These are phyloP conservation scores for Gonioctena quinquepunctata DNA, from an alignment of 1,140 invertebrate genomes.

Conservation along the genomic window DNA sequence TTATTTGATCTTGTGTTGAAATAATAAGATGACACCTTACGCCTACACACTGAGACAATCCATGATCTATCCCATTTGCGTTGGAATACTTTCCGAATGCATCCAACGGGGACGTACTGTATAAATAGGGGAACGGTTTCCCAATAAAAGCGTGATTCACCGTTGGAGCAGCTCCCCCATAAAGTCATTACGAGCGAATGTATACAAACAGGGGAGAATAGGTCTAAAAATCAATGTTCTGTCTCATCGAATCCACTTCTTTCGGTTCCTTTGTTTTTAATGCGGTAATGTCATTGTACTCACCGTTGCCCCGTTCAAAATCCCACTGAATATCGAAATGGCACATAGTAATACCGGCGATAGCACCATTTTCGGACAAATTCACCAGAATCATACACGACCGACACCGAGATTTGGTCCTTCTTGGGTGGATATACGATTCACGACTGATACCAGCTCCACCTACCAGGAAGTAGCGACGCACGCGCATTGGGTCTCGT, in stretches of 20 bases:
- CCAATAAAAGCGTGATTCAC: not conserved
- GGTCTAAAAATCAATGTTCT: conserved; percentile 40
- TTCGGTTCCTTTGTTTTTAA: conserved; percentile 21
- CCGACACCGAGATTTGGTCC: conserved; percentile 41
- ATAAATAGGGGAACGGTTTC: not conserved
- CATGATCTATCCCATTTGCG: too few relatives aligned
- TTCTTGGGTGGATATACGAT: conserved; percentile 45
- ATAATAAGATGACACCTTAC: too few relatives aligned
- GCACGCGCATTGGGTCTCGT: conserved; percentile 44
- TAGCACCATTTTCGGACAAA: conserved; percentile 46
- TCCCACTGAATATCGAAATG: conserved; percentile 35
- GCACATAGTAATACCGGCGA: conserved; percentile 44
- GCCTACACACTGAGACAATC: too few relatives aligned
- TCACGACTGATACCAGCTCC: conserved; percentile 48
- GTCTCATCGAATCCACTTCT: conserved; percentile 29
- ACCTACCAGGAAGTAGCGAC: conserved; percentile 44
- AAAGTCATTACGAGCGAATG: not conserved
- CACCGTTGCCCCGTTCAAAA: conserved; percentile 43
- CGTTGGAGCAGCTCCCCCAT: not conserved
- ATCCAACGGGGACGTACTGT: too few relatives aligned
- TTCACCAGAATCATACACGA: conserved; percentile 39
- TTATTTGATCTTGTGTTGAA: too few relatives aligned
- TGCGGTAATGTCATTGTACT: conserved; percentile 26
- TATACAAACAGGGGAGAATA: conserved; percentile 35
- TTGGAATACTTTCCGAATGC: too few relatives aligned